A percentile compares a stretch with the other conserved stretches of the same genome.
Conservation (phyloP, 2,797 vertebrate species). For the Ispidina lecontei region DNA sequence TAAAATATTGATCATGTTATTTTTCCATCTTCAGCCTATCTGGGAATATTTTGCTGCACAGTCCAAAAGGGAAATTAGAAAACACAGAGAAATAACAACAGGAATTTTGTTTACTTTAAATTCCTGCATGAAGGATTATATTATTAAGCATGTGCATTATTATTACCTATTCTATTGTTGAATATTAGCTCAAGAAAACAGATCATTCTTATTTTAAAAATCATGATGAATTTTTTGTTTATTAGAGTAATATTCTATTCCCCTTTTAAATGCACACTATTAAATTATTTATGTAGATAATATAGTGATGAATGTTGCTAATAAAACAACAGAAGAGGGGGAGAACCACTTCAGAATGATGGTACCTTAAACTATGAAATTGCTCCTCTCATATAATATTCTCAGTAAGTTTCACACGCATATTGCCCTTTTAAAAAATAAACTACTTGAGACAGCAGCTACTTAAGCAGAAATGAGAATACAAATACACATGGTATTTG, state of each 20-base stretch:
- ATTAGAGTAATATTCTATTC: not conserved
- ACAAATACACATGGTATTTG: not conserved
- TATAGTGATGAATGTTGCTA: not conserved
- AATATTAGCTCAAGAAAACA: not conserved
- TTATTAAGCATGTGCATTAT: not conserved
- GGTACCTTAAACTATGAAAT: not conserved
- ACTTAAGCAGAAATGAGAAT: not conserved
- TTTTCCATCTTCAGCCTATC: not conserved
- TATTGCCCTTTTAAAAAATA: not conserved
- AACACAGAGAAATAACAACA: not conserved
- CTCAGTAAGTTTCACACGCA: not conserved
- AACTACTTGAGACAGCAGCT: not conserved
- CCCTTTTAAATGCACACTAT: not conserved
- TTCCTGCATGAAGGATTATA: not conserved
- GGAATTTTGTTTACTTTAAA: slow-evolving; percentile 16
- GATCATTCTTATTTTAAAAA: not conserved
- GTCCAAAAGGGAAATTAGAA: not conserved
- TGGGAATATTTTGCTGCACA: not conserved
- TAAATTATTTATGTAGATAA: not conserved
- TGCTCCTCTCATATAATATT: not conserved
- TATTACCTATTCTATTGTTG: not conserved
- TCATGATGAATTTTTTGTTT: not conserved
- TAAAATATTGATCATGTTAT: not conserved
- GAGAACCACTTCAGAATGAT: not conserved
- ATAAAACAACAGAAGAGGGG: not conserved